Evolutionary conservation across 2,113 vertebrate genomes (phyloP).

Genomic region (Bostrychus sinensis): DNA sequence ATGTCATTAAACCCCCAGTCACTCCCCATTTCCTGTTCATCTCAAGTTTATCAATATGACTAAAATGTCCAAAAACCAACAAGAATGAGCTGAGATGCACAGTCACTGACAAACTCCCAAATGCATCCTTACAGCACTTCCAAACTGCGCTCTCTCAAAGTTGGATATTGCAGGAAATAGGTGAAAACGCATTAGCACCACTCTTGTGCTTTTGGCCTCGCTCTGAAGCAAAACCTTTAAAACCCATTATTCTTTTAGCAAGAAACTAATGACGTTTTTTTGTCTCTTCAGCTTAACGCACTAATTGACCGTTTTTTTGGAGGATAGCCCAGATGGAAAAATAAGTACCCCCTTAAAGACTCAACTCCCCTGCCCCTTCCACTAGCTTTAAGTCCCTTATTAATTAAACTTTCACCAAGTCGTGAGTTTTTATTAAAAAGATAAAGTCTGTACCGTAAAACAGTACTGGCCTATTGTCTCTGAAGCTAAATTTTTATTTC

Average conservation of each 20-base stretch:
- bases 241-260: conserved; percentile 83
- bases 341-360: conserved; percentile 83
- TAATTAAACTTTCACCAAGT: conserved; percentile 86
- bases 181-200: conserved; percentile 69
- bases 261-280: conserved; percentile 83
- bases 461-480: conserved; percentile 74
- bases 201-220: conserved; percentile 67
- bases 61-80: neutral
- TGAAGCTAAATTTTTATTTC: conserved; percentile 72
- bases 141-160: conserved; percentile 63
- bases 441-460: conserved; percentile 77
- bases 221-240: conserved; percentile 80
- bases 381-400: conserved; percentile 81
- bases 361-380: conserved; percentile 79
- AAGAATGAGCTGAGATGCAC: conserved; percentile 1
- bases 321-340: conserved; percentile 84
- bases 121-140: conserved; percentile 48
- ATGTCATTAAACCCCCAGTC: neutral
- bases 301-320: conserved; percentile 84
- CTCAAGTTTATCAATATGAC: neutral
- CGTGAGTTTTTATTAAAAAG: conserved; percentile 81
- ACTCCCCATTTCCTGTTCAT: neutral
- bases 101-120: conserved; percentile 40
- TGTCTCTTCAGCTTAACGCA: conserved; percentile 83
- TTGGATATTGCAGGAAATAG: conserved; percentile 68